Base-by-base conservation (phyloP, 2,113 vertebrate genomes). In the Oreocharis arfaki region DNA sequence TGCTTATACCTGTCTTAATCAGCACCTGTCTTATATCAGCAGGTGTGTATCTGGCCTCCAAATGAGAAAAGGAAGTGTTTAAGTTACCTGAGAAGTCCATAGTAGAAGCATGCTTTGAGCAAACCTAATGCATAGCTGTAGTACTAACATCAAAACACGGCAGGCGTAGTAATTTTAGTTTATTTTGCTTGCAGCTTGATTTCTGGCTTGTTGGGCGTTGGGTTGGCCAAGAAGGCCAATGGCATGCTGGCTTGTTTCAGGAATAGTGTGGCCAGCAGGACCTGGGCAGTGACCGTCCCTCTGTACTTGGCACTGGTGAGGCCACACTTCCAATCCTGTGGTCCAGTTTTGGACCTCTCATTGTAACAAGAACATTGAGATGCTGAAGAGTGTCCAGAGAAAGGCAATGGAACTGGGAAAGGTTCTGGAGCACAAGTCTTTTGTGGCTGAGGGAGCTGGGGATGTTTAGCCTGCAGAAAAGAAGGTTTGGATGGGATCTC, bases 271-370 rank as follows among this genome's bases (percentile, higher is more conserved):
- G 30, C 23, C 47, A 53, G 74, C n/a, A 68, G 27, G 30, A 71
- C 0, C 6, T 56, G 33, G 30, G 17, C 28, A 44, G 26, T 20
- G 59, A 23, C 35, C 0, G 0, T 50, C 1, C 27, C 6, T 13
- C 42, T 64, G 35, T 78, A n/a, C 6, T 53, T 0, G 1, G 21
- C 27, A 9, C 22, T 57, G n/a, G 28, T 42, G 55, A 81, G 19
- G 69, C 13, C 3, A 0, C 24, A 39, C 24, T 49, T 55, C 1
- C 0, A 41, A 6, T 49, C 2, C 9, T 35, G 35, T 33, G 32
- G 17, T 56, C 37, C 35, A n/a, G 24, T 32, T 33, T 60, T 65
- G 9, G 6, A 21, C 39, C 8, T 32, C 46, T 80, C 21, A 6
- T 32, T 52, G 7, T 32, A 19, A 35, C n/a, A 64, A 26, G 4